Conservation (phyloP, 1,140 invertebrate species). For the Eulimnadia texana region DNA sequence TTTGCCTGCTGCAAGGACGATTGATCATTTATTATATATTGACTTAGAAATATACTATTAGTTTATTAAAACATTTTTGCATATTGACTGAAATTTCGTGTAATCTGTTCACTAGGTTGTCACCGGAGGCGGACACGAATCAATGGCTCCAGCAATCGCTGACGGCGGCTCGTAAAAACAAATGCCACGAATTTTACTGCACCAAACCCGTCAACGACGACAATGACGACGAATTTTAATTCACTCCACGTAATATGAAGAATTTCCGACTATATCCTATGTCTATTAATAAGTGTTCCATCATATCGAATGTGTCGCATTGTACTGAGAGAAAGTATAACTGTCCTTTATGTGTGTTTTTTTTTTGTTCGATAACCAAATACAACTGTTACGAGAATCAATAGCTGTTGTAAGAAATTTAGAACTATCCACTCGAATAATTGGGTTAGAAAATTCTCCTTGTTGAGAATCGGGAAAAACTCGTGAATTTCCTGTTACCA, state of each 20-base stretch:
- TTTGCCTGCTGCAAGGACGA: too few relatives aligned
- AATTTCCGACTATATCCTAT: background rate
- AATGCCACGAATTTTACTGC: conserved; percentile 17
- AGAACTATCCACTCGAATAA: background rate
- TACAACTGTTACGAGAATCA: too few relatives aligned
- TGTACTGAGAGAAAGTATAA: too few relatives aligned
- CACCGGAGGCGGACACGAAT: conserved; percentile 15
- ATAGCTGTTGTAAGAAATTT: too few relatives aligned
- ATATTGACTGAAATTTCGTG: too few relatives aligned
- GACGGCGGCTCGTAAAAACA: conserved; percentile 15
- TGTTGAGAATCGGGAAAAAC: background rate
- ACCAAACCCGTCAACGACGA: conserved; percentile 2
- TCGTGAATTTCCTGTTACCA: conserved; percentile 6
- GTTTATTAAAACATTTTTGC: too few relatives aligned
- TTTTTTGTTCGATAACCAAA: too few relatives aligned
- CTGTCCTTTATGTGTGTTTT: too few relatives aligned
- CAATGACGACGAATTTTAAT: background rate
- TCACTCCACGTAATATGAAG: too few relatives aligned
- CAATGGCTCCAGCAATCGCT: conserved; percentile 15
- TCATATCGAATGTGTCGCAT: too few relatives aligned
- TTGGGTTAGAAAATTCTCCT: background rate
- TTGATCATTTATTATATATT: too few relatives aligned
- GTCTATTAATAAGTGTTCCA: background rate
- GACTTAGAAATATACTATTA: too few relatives aligned
- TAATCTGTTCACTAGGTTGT: conserved; percentile 6